Evolutionary conservation across 1,140 invertebrate species (phyloP).

Genomic region (Panagrolaimus sp.): DNA sequence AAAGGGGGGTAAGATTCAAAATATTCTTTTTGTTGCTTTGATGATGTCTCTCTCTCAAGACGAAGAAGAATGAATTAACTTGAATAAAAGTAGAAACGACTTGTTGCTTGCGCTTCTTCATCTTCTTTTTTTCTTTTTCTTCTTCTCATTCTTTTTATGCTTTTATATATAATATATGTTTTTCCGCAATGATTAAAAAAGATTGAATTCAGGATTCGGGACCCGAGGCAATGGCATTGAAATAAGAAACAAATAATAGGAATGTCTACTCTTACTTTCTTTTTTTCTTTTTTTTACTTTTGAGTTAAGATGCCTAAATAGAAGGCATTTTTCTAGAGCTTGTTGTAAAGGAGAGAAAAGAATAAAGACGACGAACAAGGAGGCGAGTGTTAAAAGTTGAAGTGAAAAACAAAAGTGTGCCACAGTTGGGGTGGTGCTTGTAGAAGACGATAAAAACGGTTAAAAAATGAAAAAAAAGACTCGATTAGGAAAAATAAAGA

Average conservation of each 20-base stretch:
- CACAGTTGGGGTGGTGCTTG: slow-evolving; percentile 15
- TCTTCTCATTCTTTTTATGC: too few species aligned
- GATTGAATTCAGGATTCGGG: slow-evolving; percentile 15
- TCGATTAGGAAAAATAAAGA: too few species aligned
- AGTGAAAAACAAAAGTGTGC: slow-evolving; percentile 9
- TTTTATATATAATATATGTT: too few species aligned
- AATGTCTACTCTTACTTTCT: neutral
- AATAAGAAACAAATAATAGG: slow-evolving; percentile 16
- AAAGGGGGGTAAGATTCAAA: neutral
- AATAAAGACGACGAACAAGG: neutral
- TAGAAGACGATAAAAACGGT: too few species aligned
- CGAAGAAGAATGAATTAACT: neutral
- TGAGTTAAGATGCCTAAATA: slow-evolving; percentile 14
- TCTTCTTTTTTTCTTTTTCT: too few species aligned
- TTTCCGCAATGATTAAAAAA: slow-evolving; percentile 14
- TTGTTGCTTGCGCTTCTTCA: slow-evolving; percentile 4
- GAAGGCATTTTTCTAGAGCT: neutral
- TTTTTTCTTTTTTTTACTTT: neutral
- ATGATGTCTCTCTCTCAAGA: neutral
- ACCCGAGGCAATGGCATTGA: slow-evolving; percentile 5
- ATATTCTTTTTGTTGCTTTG: neutral
- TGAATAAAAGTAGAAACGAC: neutral
- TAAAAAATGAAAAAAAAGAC: too few species aligned
- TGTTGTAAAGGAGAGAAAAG: too few species aligned
- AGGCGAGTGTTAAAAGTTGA: slow-evolving; percentile 1